Evolutionary conservation across 2,888 invertebrate species (phyloP), one percentile per base, ranked within the genome.

Genomic region (Rhamphomyia laevipes): DNA sequence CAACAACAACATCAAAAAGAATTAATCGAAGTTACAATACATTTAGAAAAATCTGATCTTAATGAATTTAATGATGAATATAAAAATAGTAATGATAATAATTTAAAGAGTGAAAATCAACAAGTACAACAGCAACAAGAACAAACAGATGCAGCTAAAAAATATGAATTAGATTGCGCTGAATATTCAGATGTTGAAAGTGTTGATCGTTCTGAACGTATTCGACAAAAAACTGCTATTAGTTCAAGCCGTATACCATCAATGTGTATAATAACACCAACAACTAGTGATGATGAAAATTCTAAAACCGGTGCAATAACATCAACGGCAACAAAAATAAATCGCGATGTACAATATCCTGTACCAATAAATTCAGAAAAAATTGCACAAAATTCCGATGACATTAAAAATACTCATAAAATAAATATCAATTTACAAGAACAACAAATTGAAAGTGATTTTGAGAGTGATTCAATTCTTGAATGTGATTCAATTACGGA

Each of bases 181-280:
- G 90, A 90, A 70, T 85, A 86, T 40, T 88, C 89, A 1, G 89
- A 90, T 65, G 74, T 89, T 57, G 89, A 89, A 72, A 88, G 87
- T n/a, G 81, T 86, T 23, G 90, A 90, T 63, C 76, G 90, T 61
- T 85, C 87, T 59, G 90, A 91, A 68, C 75, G 90, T 57, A 86
- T 91, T 55, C 74, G 88, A 52, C 82, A 83, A 41, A 92, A 91
- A 71, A 92, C 91, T 0, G 84, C 86, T 2, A 86, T 92, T 41
- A 88, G 85, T 61, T 85, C 86, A 46, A 86, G 86, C 58, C 77
- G 91, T 57, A 92, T 92, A 62, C 92, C 92, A 2, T 90, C 91
- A 6, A 86, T 92, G 84, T 92, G 91, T 68, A 88, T 89, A 3
- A 89, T 91, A 45, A 91, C 91, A 15, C 90, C 91, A 5, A 82